Evolutionary conservation across 2,113 vertebrate genomes (phyloP).

Genomic region (Anser brachyrhynchus): DNA sequence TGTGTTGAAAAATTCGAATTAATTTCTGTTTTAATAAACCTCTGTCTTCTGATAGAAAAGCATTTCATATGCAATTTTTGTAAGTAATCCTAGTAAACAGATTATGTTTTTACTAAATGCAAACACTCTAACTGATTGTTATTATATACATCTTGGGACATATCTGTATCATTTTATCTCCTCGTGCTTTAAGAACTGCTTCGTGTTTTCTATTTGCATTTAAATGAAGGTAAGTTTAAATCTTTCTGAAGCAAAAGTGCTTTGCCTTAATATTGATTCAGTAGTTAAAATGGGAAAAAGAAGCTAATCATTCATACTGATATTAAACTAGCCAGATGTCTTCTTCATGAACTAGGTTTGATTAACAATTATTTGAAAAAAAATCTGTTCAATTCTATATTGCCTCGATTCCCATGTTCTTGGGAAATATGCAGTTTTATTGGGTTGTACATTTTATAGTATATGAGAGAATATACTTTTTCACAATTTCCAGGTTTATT

Average conservation of each 20-base stretch:
- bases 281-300: neutral
- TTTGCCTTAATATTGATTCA: constrained; percentile 3
- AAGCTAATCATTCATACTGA: neutral
- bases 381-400: constrained; percentile 38
- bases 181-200: neutral
- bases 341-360: constrained; percentile 27
- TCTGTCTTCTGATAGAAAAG: neutral
- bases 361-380: constrained; percentile 61
- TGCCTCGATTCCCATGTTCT: constrained; percentile 37
- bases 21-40: neutral
- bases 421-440: constrained; percentile 47
- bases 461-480: constrained; percentile 56
- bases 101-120: neutral
- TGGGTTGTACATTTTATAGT: constrained; percentile 22
- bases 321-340: constrained; percentile 28
- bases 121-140: neutral
- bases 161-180: neutral
- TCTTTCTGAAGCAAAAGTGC: neutral
- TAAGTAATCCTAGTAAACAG: neutral
- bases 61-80: neutral
- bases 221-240: neutral
- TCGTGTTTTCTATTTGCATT: neutral
- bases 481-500: constrained; percentile 62
- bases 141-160: neutral
- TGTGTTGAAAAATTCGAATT: neutral